Base-by-base conservation (phyloP, 2,113 vertebrate genomes). In the Lepisosteus oculatus region DNA sequence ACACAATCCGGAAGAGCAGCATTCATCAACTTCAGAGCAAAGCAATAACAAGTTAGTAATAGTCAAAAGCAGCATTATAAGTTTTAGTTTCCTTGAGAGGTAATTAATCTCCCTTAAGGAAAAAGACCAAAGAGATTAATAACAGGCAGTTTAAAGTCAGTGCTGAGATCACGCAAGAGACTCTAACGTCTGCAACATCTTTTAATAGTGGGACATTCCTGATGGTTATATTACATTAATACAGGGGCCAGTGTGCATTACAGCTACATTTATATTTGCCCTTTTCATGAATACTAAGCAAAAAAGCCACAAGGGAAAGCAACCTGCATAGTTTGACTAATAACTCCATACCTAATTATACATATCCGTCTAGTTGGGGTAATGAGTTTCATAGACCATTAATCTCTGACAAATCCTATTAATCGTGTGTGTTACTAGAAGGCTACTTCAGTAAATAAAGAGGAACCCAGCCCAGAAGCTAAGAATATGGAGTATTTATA, bases 41-140 rank as follows among this genome's bases (percentile, higher is more conserved):
- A 86, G 81, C 86, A 89, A 89, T 87, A 89, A 88, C 82, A 63
- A 80, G 80, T 77, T 82, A 73, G 81, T 89, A 86, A 90, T 87
- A 86, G 84, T 67, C 84, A 80, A 43, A 73, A 80, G 79, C 82
- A 80, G 77, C 67, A 15, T 72, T 80, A 85, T 79, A 78, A 84
- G 86, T 82, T 86, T 83, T 86, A 73, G 84, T 82, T 61, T 75
- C 63, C 54, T 72, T 9, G 75, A 72, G 76, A 59, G 79, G 82
- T 76, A 83, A 86, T 91, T 87, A 79, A 90, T 91, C 86, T 87
- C 82, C 68, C 68, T 9, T 4, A 29, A 59, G 45, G 62, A n/a
- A 43, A 44, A 67, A 29, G 70, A 68, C 45, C 29, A 13, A 12
- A 76, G 80, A 88, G 86, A 90, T 89, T 90, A 87, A 90, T 91